phyloP scores from a whole-genome alignment of 37 sponge, comb jelly and placozoan species.

The Oscarella lobularis region DNA sequence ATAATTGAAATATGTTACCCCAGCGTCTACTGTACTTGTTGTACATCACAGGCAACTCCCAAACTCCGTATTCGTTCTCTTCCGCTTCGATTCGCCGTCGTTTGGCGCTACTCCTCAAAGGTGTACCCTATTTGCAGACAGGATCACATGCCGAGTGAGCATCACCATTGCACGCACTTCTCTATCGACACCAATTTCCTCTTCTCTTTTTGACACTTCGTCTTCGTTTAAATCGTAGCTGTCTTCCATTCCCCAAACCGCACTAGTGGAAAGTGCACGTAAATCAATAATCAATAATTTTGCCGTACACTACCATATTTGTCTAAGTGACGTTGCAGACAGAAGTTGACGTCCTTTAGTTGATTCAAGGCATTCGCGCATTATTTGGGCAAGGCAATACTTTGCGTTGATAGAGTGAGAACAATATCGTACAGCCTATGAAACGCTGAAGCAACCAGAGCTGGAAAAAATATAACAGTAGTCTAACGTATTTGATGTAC shows the following conservation, averaged over 20 bases:
- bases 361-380: slow-evolving; percentile 31
- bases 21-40: slow-evolving; percentile 12
- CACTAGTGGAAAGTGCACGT: background rate
- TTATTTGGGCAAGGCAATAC: slow-evolving; percentile 65
- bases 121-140: background rate
- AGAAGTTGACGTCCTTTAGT: slow-evolving; percentile 21
- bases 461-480: background rate
- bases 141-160: too few relatives aligned
- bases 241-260: background rate
- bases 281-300: background rate
- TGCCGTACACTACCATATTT: slow-evolving; percentile 33
- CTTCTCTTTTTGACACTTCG: background rate
- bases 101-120: background rate
- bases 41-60: background rate
- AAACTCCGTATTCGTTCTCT: background rate
- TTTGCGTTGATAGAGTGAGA: slow-evolving; percentile 38
- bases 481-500: slow-evolving; percentile 30
- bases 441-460: background rate
- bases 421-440: slow-evolving; percentile 33
- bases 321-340: slow-evolving; percentile 22
- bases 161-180: background rate
- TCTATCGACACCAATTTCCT: background rate
- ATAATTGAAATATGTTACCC: too few relatives aligned
- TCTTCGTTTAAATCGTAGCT: slow-evolving; percentile 3
- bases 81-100: background rate